phyloP scores from a whole-genome alignment of 2,113 vertebrate genomes.

The Callopanchax toddi region DNA sequence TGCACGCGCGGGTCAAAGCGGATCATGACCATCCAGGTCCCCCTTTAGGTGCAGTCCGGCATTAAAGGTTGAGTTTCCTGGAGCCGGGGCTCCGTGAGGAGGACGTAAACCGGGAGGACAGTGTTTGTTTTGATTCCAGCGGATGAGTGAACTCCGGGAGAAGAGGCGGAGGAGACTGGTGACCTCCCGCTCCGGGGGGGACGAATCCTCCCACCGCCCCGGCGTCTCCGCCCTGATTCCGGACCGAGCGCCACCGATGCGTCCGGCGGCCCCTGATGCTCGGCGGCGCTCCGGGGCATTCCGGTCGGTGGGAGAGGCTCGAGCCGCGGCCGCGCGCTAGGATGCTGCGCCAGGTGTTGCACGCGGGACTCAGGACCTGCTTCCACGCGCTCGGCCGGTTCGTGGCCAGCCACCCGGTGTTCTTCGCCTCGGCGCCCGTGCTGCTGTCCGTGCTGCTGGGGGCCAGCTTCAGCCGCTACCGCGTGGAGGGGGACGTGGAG shows the following conservation, averaged over 20 bases:
- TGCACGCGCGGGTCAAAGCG: constrained; percentile 17
- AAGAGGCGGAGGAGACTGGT: constrained; percentile 30
- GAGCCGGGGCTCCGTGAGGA: neutral
- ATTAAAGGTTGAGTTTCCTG: neutral
- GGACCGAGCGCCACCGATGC: constrained; percentile 48
- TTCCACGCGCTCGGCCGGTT: constrained; percentile 94
- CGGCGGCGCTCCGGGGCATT: constrained; percentile 73
- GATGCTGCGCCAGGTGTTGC: constrained; percentile 92
- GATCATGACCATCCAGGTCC: constrained; percentile 12
- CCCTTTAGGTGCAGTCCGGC: constrained; percentile 29
- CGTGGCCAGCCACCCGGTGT: constrained; percentile 95
- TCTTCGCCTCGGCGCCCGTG: constrained; percentile 94
- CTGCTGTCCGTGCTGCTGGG: constrained; percentile 95
- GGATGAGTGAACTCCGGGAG: constrained; percentile 43
- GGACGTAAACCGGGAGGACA: constrained; percentile 22
- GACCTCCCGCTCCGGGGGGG: constrained; percentile 50
- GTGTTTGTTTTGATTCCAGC: constrained; percentile 27
- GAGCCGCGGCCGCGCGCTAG: constrained; percentile 88
- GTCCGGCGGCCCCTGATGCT: constrained; percentile 84
- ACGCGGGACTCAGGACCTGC: constrained; percentile 91
- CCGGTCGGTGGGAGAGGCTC: constrained; percentile 87
- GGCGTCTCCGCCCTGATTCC: constrained; percentile 23
- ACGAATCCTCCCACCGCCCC: constrained; percentile 21
- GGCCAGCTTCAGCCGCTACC: constrained; percentile 96
- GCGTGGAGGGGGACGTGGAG: constrained; percentile 93